These are phyloP conservation scores for Drosophila repleta DNA, from an alignment of 1,140 invertebrate species.

Conservation along the genomic window DNA sequence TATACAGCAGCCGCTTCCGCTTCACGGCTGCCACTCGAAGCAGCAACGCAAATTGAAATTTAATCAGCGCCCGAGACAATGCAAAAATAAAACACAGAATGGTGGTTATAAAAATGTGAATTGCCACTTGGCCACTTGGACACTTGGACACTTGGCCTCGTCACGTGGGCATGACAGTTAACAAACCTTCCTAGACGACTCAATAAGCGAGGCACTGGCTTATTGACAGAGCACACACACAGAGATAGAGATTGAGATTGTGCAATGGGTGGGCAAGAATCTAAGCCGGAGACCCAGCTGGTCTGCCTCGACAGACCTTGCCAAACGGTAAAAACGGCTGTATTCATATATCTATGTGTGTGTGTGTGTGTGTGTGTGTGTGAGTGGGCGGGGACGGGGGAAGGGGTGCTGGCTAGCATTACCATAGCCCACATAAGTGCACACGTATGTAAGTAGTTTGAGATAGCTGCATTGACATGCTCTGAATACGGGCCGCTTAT, in stretches of 20 bases:
- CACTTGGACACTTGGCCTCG: conserved; percentile 59
- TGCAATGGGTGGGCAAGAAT: conserved; percentile 78
- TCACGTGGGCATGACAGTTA: conserved; percentile 76
- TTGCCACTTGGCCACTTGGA: conserved; percentile 33
- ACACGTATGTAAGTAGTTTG: conserved; percentile 32
- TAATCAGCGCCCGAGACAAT: conserved; percentile 59
- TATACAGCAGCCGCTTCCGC: conserved; percentile 37
- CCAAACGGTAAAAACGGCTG: conserved; percentile 74
- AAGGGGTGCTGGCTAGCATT: conserved; percentile 57
- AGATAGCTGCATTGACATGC: conserved; percentile 71
- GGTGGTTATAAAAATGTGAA: conserved; percentile 33
- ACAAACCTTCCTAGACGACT: conserved; percentile 68
- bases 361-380: conserved; percentile 23
- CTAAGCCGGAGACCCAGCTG: conserved; percentile 70
- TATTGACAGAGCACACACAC: conserved; percentile 60
- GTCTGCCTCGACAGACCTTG: conserved; percentile 64
- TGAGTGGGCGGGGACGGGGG: neutral
- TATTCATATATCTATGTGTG: conserved; percentile 53
- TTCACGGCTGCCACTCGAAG: conserved; percentile 24
- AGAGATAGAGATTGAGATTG: conserved; percentile 61
- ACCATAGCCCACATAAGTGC: conserved; percentile 60
- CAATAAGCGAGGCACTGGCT: conserved; percentile 75
- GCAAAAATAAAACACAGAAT: conserved; percentile 23
- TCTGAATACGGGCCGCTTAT: conserved; percentile 64
- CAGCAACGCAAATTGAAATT: conserved; percentile 57